Conservation (phyloP, 2,113 vertebrate genomes). For the Sciurus niger region DNA sequence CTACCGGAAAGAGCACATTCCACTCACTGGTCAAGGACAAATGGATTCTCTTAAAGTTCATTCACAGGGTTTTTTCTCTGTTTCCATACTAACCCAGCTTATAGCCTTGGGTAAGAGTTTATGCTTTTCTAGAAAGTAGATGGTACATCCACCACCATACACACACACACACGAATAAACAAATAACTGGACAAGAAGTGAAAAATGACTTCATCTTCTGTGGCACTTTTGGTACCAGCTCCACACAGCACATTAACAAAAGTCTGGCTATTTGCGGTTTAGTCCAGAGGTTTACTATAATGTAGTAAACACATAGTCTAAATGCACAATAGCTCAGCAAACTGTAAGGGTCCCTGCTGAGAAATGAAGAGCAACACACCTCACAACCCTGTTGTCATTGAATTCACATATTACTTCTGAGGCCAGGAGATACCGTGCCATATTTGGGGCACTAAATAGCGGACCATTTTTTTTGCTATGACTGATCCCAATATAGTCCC, state of each 20-base stretch:
- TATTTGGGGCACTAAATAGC: background rate
- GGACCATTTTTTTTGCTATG: background rate
- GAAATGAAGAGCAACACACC: background rate
- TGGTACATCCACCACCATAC: too few relatives aligned
- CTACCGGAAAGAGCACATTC: background rate
- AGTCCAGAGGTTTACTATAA: background rate
- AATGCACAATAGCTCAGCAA: background rate
- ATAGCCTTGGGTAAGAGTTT: background rate
- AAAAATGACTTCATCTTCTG: background rate
- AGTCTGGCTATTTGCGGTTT: conserved; percentile 1
- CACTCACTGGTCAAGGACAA: background rate
- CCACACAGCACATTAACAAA: background rate
- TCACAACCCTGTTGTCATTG: background rate
- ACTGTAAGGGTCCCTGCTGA: background rate
- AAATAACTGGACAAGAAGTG: background rate
- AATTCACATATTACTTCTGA: background rate
- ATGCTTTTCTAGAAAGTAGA: background rate
- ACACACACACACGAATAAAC: background rate
- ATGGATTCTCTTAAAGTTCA: background rate
- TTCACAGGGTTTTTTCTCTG: background rate
- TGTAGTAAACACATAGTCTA: background rate
- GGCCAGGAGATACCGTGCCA: background rate
- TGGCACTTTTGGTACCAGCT: background rate
- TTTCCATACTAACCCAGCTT: background rate
- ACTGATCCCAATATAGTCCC: background rate